A percentile compares a stretch with the other conserved stretches of the same genome.
These are phyloP conservation scores for Heteronetta atricapilla DNA, from an alignment of 2,113 vertebrate genomes.

Conservation along the genomic window DNA sequence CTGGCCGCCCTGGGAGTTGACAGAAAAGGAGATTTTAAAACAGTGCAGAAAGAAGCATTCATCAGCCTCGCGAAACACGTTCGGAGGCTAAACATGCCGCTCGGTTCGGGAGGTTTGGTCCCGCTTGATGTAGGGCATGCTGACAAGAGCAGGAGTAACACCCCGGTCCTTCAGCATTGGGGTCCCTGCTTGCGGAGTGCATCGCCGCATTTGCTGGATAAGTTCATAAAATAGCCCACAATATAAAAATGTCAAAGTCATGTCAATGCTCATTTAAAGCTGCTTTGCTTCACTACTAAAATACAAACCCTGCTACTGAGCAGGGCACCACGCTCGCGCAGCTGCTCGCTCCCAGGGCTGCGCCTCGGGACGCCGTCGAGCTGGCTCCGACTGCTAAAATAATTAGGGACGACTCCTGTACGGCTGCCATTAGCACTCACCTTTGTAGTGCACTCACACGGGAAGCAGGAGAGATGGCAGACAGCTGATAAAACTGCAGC, in stretches of 20 bases:
- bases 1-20: not conserved
- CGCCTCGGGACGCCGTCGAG: not conserved
- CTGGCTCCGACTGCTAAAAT: not conserved
- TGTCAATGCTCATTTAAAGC: conserved; percentile 63
- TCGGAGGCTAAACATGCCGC: conserved; percentile 4
- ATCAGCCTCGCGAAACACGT: conserved; percentile 46
- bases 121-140: conserved; percentile 57
- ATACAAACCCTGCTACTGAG: conserved; percentile 47
- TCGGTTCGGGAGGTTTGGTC: not conserved
- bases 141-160: conserved; percentile 44
- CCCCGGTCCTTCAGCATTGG: not conserved
- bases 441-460: accelerated
- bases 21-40: conserved; percentile 3
- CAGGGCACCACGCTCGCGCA: not conserved
- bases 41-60: conserved; percentile 66
- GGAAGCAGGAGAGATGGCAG: not conserved
- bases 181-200: not conserved
- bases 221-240: conserved; percentile 54
- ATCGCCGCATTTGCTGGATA: not conserved
- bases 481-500: accelerated
- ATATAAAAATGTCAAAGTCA: conserved; percentile 66
- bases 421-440: not conserved
- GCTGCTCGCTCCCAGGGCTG: not conserved
- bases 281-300: conserved; percentile 42
- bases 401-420: not conserved